Evolutionary conservation across 2,888 invertebrate species (phyloP).

Genomic region (Apotomis betuletana): DNA sequence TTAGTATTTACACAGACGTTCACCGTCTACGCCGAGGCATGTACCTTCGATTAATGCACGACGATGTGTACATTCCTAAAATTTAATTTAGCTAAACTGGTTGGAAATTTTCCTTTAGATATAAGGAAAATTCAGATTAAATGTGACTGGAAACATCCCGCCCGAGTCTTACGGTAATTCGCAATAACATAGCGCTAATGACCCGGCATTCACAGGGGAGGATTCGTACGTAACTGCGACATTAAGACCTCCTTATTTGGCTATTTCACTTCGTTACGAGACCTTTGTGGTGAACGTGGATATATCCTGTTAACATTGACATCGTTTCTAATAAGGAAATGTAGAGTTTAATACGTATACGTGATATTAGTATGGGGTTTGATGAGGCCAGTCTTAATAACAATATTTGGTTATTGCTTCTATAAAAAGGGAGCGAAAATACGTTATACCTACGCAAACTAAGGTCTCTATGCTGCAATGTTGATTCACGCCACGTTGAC

Average conservation of each 20-base stretch:
- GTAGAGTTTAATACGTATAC: not conserved
- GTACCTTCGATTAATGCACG: slow-evolving; percentile 48
- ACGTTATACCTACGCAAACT: too few relatives aligned
- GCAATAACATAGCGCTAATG: slow-evolving; percentile 81
- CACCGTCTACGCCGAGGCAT: slow-evolving; percentile 8
- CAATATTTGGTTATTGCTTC: too few relatives aligned
- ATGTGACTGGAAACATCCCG: slow-evolving; percentile 64
- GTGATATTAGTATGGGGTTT: not conserved
- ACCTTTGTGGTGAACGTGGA: slow-evolving; percentile 69
- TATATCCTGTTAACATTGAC: slow-evolving; percentile 60
- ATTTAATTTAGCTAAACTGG: slow-evolving; percentile 61
- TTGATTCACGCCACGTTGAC: too few relatives aligned
- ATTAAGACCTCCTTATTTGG: slow-evolving; percentile 81
- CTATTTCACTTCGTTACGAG: slow-evolving; percentile 78
- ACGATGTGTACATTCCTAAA: slow-evolving; percentile 55
- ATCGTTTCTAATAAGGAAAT: slow-evolving; percentile 25
- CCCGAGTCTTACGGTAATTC: slow-evolving; percentile 69
- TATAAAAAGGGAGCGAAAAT: too few relatives aligned
- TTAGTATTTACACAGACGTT: slow-evolving; percentile 9
- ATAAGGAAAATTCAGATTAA: slow-evolving; percentile 73
- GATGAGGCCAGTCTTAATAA: too few relatives aligned
- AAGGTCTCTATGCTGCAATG: too few relatives aligned
- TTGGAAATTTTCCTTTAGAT: slow-evolving; percentile 57
- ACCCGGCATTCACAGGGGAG: slow-evolving; percentile 77
- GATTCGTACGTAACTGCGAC: slow-evolving; percentile 78